These are phyloP conservation scores for Serranus cabrilla DNA, from an alignment of 2,797 vertebrate genomes.

Conservation along the genomic window DNA sequence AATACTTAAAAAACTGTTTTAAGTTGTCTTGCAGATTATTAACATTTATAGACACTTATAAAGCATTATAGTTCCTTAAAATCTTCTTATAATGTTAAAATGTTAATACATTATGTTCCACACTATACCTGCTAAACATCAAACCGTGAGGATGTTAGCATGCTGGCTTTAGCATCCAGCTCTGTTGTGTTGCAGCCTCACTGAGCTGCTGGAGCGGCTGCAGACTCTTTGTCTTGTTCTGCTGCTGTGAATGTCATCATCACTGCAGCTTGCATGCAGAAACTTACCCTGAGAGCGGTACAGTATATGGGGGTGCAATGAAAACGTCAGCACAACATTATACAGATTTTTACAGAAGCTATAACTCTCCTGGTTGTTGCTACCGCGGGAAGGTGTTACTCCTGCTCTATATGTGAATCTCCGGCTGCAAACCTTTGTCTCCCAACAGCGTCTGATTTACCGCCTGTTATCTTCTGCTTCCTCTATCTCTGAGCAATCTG, in stretches of 20 bases:
- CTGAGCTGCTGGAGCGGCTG: background rate
- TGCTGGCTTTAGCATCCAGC: background rate
- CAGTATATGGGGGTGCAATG: constrained; percentile 34
- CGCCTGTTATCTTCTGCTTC: constrained; percentile 67
- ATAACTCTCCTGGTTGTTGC: constrained; percentile 55
- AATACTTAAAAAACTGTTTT: too few species aligned
- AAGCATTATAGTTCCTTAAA: too few species aligned
- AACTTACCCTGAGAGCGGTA: constrained; percentile 8
- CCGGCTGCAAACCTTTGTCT: constrained; percentile 54
- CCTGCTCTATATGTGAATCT: constrained; percentile 54
- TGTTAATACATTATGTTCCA: too few species aligned
- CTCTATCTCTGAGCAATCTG: constrained; percentile 76
- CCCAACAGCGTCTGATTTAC: constrained; percentile 66
- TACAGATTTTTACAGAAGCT: constrained; percentile 46
- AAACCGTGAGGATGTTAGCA: background rate
- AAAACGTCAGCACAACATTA: constrained; percentile 49
- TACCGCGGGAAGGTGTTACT: constrained; percentile 64
- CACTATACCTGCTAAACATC: background rate
- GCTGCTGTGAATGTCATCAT: constrained; percentile 15
- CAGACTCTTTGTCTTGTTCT: constrained; percentile 8
- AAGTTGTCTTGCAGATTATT: too few species aligned
- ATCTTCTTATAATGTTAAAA: too few species aligned
- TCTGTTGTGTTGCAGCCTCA: background rate
- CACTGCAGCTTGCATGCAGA: constrained; percentile 14
- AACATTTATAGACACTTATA: too few species aligned